A percentile compares a stretch with the other conserved stretches of the same genome.
Evolutionary conservation across 2,797 vertebrate species (phyloP).

Genomic region (Austrolebias charrua): DNA sequence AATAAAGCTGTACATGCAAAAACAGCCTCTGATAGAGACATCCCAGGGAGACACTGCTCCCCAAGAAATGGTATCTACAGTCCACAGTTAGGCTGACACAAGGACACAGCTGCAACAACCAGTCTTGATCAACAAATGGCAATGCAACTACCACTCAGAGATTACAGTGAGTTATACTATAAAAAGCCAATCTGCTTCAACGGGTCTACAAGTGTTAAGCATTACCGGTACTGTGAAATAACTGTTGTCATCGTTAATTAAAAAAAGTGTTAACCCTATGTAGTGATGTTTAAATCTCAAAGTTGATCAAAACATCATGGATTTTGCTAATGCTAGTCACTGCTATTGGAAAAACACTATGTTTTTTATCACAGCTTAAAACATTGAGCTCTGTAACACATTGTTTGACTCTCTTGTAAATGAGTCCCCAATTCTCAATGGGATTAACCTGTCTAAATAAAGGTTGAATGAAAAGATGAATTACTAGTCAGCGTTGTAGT

Average conservation of each 20-base stretch:
- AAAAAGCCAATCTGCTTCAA: constrained; percentile 33
- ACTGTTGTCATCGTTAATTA: constrained; percentile 25
- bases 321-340: constrained; percentile 28
- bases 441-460: no score
- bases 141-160: constrained; percentile 51
- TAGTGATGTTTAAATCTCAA: constrained; percentile 48
- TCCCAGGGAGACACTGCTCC: constrained; percentile 41
- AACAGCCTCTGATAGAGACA: constrained; percentile 76
- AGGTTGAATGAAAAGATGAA: constrained; percentile 8
- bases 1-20: constrained; percentile 76
- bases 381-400: constrained; percentile 6
- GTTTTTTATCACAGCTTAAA: constrained; percentile 18
- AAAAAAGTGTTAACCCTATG: constrained; percentile 53
- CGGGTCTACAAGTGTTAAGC: constrained; percentile 24
- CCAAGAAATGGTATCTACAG: constrained; percentile 33
- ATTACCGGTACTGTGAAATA: constrained; percentile 47
- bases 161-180: constrained; percentile 55
- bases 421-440: no score
- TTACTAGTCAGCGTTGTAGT: constrained; percentile 26
- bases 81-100: constrained; percentile 43
- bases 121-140: constrained; percentile 74
- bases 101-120: constrained; percentile 75
- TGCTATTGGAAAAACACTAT: constrained; percentile 5
- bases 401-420: not conserved
- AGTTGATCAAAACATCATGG: constrained; percentile 19